These are phyloP conservation scores for Zalophus californianus DNA, from an alignment of 2,797 vertebrate genomes.

Conservation along the genomic window DNA sequence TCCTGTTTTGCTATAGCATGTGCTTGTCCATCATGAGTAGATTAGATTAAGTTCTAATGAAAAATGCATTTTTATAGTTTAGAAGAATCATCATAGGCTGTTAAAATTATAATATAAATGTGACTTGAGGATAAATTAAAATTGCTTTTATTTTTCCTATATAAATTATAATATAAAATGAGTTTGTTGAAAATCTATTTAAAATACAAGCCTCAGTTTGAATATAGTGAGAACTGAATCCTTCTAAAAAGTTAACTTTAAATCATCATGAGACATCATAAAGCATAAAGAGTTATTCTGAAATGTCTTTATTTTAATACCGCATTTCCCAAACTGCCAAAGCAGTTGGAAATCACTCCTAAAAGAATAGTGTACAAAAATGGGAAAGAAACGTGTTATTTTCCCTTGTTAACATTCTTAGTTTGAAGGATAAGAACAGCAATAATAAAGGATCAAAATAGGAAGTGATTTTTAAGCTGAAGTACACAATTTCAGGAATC, in stretches of 20 bases:
- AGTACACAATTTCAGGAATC: not conserved
- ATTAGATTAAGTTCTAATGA: not conserved
- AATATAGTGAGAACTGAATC: not conserved
- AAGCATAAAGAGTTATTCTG: not conserved
- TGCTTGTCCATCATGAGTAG: not conserved
- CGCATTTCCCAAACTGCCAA: not conserved
- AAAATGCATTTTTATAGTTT: slow-evolving; percentile 44
- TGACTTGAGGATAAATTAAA: not conserved
- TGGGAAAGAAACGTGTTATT: not conserved
- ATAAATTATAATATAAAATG: slow-evolving; percentile 1
- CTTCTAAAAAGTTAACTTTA: slow-evolving; percentile 43
- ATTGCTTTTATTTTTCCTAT: not conserved
- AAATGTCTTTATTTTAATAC: slow-evolving; percentile 13
- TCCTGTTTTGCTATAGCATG: not conserved
- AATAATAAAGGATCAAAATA: not conserved
- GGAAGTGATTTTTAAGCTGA: not conserved
- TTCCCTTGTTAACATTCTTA: not conserved
- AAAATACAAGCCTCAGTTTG: slow-evolving; percentile 20
- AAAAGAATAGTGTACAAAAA: not conserved
- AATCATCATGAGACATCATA: not conserved
- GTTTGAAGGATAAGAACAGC: not conserved
- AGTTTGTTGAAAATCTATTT: slow-evolving; percentile 4
- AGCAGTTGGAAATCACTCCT: not conserved
- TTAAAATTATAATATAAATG: slow-evolving; percentile 9
- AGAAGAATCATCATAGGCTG: not conserved